Evolutionary conservation across 1,140 invertebrate genomes (phyloP), one percentile per base, ranked within the genome.

Genomic region (Spodoptera litura): DNA sequence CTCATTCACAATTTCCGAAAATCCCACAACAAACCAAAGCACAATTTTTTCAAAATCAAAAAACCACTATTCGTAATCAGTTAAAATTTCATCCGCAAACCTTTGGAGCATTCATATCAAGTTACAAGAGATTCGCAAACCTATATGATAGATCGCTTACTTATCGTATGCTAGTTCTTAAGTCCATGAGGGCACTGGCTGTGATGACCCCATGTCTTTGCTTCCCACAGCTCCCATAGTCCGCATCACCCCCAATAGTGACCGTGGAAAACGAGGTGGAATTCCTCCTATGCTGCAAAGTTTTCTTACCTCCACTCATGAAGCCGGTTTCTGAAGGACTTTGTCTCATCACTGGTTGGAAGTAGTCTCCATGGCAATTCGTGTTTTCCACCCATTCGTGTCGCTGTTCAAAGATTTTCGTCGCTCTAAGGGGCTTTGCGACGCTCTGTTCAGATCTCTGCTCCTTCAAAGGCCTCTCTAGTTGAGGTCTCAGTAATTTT

Each of bases 131-230:
- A 82, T 78, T 80, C 55, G 20, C 52, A 64, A 15, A 15, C 35
- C 56, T 53, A 72, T 12, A 10, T n/a, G 20, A 52, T 75, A 53
- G 58, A 51, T 75, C 49, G 58, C n/a, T 38, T 51, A 66, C 58
- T 89, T 87, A 94, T 81, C 93, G 91, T 75, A 95, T 94, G 78
- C 93, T 94, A 11, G 93, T 94, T 53, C 92, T 85, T 0, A 95
- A 74, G 75, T 95, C 94, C 90, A 94, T 93, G 5, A 95, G 72
- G 5, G 94, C 94, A 78, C 93, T 95, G 0, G 93, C 94, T 0
- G 94, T 94, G 4, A 95, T 94, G 0, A 95, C 91, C 0, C 93
- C 94, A 81, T 94, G 90, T 15, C 87, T 89, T 9, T 91, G 89
- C 78, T 85, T 13, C 66, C 55, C 52, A 75, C 44, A 64, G 13